Base-by-base conservation (phyloP, 1,140 invertebrate genomes). In the Brachionus manjavacas region DNA sequence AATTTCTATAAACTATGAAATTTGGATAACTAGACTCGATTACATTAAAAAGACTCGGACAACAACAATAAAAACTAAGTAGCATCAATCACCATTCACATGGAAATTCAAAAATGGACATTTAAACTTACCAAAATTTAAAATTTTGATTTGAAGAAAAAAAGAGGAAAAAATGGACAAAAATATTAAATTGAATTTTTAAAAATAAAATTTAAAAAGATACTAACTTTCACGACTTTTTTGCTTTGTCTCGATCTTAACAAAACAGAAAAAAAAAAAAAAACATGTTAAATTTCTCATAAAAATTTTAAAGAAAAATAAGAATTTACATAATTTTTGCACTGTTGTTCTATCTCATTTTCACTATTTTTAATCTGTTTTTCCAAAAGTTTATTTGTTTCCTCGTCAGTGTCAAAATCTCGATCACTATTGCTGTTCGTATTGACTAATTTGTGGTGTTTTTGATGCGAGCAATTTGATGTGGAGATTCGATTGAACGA, bases 401-500 rank as follows among this genome's bases (percentile, higher is more conserved):
- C 89, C 85, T 89, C 89, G 87, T 90, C 89, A 64, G 88, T 89
- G 78, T 90, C 89, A 85, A 87, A 89, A 85, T 90, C 89, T 86
- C 43, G 20, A 23, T 76, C 43, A 76, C 43, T 76, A 8, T 74
- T 74, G 49, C 43, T 76, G 25, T 76, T 76, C 2, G 16, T 41
- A 72, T 41, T 72, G 68, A 9, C 12, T 49, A 49, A 2, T 52
- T 25, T 49, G 52, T 31, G 72, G 46, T 76, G n/a, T 3, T 20
- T 46, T 43, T 41, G 14, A 41, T 23, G 31, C 6, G 31, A 6
- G 6, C 31, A 35, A 7, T 16, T 8, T 20, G 11, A 41, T 35
- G 46, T 76, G 23, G 46, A 49, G 0, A 49, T 76, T 76, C 39
- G 52, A 60, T 60, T 60, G n/a, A n/a, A n/a, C 4, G 52, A 60